Percentiles rank a stretch among this genome's conserved stretches.
Conservation (phyloP, 2,113 vertebrate species). For the Isichthys henryi region DNA sequence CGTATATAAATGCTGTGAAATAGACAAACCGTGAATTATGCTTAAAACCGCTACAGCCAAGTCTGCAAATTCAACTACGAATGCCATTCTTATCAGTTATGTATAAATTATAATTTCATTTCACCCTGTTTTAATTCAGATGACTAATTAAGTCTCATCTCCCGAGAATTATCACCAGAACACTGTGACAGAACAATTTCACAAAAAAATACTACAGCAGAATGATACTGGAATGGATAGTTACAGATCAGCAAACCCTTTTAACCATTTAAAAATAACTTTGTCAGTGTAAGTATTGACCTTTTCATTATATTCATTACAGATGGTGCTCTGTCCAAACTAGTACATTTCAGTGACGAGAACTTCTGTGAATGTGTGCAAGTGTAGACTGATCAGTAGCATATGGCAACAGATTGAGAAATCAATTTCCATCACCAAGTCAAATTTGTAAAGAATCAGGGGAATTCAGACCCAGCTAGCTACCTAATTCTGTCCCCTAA, state of each 20-base stretch:
- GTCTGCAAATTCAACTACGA: background rate
- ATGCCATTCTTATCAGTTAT: background rate
- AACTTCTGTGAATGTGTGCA: background rate
- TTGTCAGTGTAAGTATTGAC: background rate
- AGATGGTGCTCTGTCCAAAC: background rate
- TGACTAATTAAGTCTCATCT: constrained; percentile 5
- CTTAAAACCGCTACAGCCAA: background rate
- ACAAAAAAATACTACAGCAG: background rate
- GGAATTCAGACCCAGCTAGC: background rate
- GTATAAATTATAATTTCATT: background rate
- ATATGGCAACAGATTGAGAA: background rate
- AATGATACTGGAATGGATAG: background rate
- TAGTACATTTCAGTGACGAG: background rate
- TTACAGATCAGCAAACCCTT: background rate
- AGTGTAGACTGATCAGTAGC: background rate
- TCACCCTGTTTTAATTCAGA: background rate
- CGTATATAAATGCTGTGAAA: background rate
- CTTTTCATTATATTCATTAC: background rate
- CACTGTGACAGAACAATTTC: background rate
- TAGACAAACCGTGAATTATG: background rate
- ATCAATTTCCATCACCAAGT: background rate
- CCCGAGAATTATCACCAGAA: background rate
- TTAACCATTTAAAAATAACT: background rate
- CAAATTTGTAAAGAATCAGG: background rate
- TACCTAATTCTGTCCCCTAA: background rate